phyloP scores from a whole-genome alignment of 2,888 invertebrate genomes.

The Cheilosia variabilis region DNA sequence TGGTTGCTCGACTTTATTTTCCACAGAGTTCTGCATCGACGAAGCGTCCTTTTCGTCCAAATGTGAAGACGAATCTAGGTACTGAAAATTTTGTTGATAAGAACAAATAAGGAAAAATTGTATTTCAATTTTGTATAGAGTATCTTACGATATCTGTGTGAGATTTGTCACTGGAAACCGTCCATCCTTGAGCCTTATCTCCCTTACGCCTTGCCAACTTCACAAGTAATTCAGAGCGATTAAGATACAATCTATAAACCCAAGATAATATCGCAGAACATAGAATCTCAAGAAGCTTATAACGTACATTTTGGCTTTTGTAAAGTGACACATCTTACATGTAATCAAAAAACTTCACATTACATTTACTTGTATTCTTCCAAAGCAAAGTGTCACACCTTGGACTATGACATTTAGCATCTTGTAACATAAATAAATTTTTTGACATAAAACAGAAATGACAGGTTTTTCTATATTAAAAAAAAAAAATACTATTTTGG shows the following conservation, averaged over 20 bases:
- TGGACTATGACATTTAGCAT: not conserved
- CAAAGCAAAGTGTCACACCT: not conserved
- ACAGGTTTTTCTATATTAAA: not conserved
- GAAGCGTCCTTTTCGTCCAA: not conserved
- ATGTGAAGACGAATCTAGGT: too few species aligned
- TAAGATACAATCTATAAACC: not conserved
- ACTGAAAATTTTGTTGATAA: too few species aligned
- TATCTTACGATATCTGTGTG: not conserved
- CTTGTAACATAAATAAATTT: not conserved
- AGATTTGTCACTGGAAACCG: not conserved
- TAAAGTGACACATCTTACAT: too few species aligned
- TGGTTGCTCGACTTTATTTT: too few species aligned
- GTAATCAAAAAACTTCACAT: too few species aligned
- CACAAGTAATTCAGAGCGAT: not conserved
- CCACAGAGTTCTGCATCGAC: not conserved
- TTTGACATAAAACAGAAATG: not conserved
- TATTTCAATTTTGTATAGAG: not conserved
- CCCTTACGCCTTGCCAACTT: not conserved
- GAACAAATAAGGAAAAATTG: not conserved
- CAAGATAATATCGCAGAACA: not conserved
- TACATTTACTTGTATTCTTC: not conserved
- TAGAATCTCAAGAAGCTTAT: too few species aligned
- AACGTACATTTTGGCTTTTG: too few species aligned
- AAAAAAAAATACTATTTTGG: not conserved
- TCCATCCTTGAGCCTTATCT: too few species aligned